Base-by-base conservation (phyloP, 2,797 vertebrate genomes). In the Falco berigora region DNA sequence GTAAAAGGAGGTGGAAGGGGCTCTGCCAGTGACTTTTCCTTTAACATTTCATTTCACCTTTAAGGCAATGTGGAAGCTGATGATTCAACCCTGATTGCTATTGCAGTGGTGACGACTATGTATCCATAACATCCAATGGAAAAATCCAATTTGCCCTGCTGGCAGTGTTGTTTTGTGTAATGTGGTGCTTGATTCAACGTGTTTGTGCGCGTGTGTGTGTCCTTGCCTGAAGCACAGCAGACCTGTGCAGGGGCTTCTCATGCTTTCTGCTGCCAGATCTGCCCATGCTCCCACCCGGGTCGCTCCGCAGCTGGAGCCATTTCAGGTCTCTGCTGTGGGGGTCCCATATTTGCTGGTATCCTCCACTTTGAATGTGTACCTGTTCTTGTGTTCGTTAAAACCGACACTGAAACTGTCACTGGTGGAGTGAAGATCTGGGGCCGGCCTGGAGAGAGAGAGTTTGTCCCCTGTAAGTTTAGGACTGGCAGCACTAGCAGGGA, bases 171-270 rank as follows among this genome's bases (percentile, higher is more conserved):
- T 23, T 92, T 30, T 64, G 68, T 56, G 64, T 24, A 15, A 71
- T 1, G 30, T 9, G 14, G 5, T 28, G 28, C 47, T 92, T 36
- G 19, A 25, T 30, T 38, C 40, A 34, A 25, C 1, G 0, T 3
- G 0, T 58, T 44, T 25, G 38, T 3, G 1, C n/a, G 2, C 11
- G 38, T 25, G 38, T 40, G 24, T 25, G 8, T 64, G 73, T 30
- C 25, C 59, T 66, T 49, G 2, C 13, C 49, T 40, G 30, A 64
- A 81, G 23, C 8, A 6, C 1, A 14, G 55, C 19, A 78, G 38
- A 46, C 5, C 32, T 34, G 2, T 0, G 0, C n/a, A 67, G 30
- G 47, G 27, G 3, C 8, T 76, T 46, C 53, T 89, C 2, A 0
- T 34, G 19, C 5, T 46, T 75, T 64, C 42, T 83, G 44, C 21